phyloP scores from a whole-genome alignment of 1,140 invertebrate genomes.

The Drosophila kepulauana region DNA sequence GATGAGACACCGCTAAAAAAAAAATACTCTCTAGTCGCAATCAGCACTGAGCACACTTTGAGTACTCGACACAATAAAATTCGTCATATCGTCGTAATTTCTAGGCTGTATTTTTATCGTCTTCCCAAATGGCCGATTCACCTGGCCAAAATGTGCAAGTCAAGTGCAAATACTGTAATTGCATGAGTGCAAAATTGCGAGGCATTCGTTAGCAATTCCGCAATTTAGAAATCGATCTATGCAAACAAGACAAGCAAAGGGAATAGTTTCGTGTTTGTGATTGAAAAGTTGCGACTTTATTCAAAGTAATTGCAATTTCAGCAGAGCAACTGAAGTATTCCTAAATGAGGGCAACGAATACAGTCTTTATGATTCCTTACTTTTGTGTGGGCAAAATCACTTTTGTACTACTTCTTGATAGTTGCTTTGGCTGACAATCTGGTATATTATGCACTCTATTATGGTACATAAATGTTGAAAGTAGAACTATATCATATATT shows the following conservation, averaged over 20 bases:
- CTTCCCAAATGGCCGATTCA: conserved; percentile 5
- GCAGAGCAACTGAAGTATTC: too few relatives aligned
- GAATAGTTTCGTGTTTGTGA: background rate
- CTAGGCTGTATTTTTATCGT: background rate
- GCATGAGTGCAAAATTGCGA: conserved; percentile 1
- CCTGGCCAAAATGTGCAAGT: conserved; percentile 26
- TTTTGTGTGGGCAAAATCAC: too few relatives aligned
- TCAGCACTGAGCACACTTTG: background rate
- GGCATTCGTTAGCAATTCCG: conserved; percentile 23
- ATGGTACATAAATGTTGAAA: too few relatives aligned
- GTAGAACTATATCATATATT: too few relatives aligned
- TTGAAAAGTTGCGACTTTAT: background rate
- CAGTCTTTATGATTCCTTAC: too few relatives aligned
- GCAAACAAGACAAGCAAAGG: background rate
- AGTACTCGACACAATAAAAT: background rate
- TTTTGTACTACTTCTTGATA: too few relatives aligned
- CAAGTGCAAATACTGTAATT: conserved; percentile 44
- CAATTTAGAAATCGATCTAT: conserved; percentile 1
- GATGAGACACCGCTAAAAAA: background rate
- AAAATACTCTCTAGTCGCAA: too few relatives aligned
- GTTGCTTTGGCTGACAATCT: too few relatives aligned
- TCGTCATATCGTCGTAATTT: background rate
- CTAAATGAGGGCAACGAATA: too few relatives aligned
- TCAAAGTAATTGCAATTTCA: too few relatives aligned
- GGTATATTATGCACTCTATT: too few relatives aligned